Conservation (phyloP, 2,797 vertebrate species). For the Pseudochirops cupreus region DNA sequence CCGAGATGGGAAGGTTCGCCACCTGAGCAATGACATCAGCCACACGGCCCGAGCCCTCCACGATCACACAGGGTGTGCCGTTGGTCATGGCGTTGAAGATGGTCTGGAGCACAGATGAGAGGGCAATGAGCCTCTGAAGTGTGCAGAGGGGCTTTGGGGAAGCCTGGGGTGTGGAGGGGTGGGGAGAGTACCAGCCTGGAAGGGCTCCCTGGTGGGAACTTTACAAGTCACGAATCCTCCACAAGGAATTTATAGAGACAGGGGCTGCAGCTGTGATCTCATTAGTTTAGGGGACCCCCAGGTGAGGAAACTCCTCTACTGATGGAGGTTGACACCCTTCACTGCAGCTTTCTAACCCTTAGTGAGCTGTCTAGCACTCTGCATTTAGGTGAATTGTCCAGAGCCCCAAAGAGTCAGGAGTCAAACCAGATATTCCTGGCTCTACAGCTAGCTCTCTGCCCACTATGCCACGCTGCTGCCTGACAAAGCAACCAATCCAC, state of each 20-base stretch:
- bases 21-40: slow-evolving; percentile 95
- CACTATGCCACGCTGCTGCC: neutral
- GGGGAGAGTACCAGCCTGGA: neutral
- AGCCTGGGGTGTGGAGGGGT: neutral
- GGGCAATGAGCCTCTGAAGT: neutral
- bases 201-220: too few relatives aligned
- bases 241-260: neutral
- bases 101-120: slow-evolving; percentile 86
- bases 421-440: neutral
- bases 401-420: neutral
- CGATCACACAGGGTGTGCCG: slow-evolving; percentile 93
- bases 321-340: neutral
- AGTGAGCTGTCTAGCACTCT: neutral
- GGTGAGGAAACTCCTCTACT: too few relatives aligned
- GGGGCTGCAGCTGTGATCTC: too few relatives aligned
- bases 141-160: neutral
- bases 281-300: neutral
- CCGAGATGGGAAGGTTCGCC: slow-evolving; percentile 85
- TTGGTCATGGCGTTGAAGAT: slow-evolving; percentile 94
- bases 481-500: neutral
- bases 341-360: neutral
- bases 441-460: neutral
- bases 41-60: slow-evolving; percentile 95
- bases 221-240: neutral
- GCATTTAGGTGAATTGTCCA: neutral